Evolutionary conservation across 2,888 invertebrate genomes (phyloP).

Genomic region (Melipona beecheii): DNA sequence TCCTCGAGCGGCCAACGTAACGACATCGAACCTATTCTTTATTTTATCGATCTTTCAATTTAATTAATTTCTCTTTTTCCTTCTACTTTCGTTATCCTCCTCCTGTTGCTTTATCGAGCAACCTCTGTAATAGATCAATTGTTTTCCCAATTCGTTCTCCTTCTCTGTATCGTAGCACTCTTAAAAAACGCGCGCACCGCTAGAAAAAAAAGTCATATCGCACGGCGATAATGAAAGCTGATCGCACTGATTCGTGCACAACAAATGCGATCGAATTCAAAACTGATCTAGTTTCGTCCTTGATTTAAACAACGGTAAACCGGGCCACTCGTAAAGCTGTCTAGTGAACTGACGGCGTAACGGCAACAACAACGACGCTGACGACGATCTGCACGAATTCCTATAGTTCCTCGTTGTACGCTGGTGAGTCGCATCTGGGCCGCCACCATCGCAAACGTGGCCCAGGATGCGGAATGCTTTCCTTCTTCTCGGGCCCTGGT

Average conservation of each 20-base stretch:
- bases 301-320: constrained; percentile 80
- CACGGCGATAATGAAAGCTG: constrained; percentile 2
- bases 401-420: constrained; percentile 48
- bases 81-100: background rate
- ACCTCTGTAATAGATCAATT: background rate
- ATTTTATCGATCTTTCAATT: too few species aligned
- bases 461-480: constrained; percentile 70
- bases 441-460: constrained; percentile 77
- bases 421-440: constrained; percentile 63
- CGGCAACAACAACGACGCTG: constrained; percentile 72
- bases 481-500: constrained; percentile 68
- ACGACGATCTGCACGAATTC: constrained; percentile 51
- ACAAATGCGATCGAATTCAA: constrained; percentile 50
- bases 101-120: background rate
- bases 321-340: constrained; percentile 82
- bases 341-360: constrained; percentile 80
- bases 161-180: constrained; percentile 6
- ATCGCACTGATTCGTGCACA: background rate
- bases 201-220: constrained; percentile 41
- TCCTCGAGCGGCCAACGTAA: background rate
- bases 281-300: constrained; percentile 80
- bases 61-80: background rate
- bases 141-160: background rate
- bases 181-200: constrained; percentile 15
- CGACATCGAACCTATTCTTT: constrained; percentile 20